Percentiles rank a stretch among this genome's conserved stretches.
These are phyloP conservation scores for Poeciliopsis infans DNA, from an alignment of 2,797 vertebrate species.

Conservation along the genomic window DNA sequence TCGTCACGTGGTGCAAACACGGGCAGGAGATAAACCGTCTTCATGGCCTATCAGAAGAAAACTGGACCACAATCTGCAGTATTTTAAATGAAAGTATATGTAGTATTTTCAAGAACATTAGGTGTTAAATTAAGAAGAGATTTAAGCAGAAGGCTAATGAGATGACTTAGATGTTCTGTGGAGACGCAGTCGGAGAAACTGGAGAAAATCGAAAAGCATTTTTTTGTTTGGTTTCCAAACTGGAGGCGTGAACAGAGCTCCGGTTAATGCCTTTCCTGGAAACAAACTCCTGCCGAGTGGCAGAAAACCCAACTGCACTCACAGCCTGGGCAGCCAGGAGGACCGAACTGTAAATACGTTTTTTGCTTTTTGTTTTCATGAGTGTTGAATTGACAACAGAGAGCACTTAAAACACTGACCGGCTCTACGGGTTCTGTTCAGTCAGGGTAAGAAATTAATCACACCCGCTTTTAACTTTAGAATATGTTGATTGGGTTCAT, in stretches of 20 bases:
- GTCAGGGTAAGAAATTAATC: background rate
- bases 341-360: background rate
- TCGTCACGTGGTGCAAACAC: background rate
- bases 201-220: slow-evolving; percentile 52
- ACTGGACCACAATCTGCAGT: background rate
- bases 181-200: slow-evolving; percentile 24
- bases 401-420: background rate
- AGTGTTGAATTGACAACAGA: background rate
- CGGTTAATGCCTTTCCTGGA: slow-evolving; percentile 48
- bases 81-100: slow-evolving; percentile 2
- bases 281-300: background rate
- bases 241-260: slow-evolving; percentile 47
- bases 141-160: slow-evolving; percentile 16
- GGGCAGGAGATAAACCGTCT: background rate
- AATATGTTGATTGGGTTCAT: background rate
- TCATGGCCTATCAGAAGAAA: background rate
- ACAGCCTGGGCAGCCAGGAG: background rate
- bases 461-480: background rate
- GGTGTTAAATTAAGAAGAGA: background rate
- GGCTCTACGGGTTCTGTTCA: background rate
- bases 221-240: slow-evolving; percentile 50
- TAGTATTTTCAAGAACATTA: background rate
- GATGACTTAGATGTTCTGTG: background rate
- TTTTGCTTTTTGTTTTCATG: background rate
- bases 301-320: background rate